These are phyloP conservation scores for Schlechtendalia chinensis DNA, from an alignment of 1,140 invertebrate species.

Conservation along the genomic window DNA sequence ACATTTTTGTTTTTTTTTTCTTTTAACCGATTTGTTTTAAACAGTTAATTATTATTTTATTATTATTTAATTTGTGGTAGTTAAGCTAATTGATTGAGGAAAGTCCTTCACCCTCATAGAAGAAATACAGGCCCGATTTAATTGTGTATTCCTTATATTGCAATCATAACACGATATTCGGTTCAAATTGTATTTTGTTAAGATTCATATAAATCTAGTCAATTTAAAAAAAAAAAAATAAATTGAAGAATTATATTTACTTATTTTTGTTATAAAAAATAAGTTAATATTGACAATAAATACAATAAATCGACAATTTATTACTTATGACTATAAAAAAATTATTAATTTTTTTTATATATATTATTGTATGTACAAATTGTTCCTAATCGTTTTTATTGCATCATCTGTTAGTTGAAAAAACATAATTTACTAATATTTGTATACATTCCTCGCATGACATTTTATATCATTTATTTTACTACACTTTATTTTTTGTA, in stretches of 20 bases:
- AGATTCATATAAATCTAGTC: slow-evolving; percentile 42
- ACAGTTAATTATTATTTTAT: slow-evolving; percentile 39
- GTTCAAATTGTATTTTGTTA: slow-evolving; percentile 47
- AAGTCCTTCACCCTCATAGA: neutral
- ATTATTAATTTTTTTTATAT: slow-evolving; percentile 1
- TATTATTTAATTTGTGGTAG: slow-evolving; percentile 21
- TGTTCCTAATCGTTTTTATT: slow-evolving; percentile 40
- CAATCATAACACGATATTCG: slow-evolving; percentile 10
- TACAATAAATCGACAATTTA: slow-evolving; percentile 4
- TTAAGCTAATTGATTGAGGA: slow-evolving; percentile 17
- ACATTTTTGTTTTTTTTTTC: slow-evolving; percentile 21
- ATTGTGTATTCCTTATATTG: slow-evolving; percentile 31
- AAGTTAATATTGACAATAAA: slow-evolving; percentile 20
- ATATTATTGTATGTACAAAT: slow-evolving; percentile 33
- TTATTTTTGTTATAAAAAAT: slow-evolving; percentile 35
- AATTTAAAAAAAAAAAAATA: slow-evolving; percentile 17
- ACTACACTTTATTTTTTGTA: neutral
- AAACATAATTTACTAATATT: slow-evolving; percentile 16
- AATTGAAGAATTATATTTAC: slow-evolving; percentile 22
- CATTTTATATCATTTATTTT: slow-evolving; percentile 28
- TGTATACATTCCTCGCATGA: slow-evolving; percentile 43
- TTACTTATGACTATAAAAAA: neutral
- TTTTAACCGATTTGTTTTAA: slow-evolving; percentile 29
- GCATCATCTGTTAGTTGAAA: neutral
- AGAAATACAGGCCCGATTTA: slow-evolving; percentile 11